phyloP scores from a whole-genome alignment of 2,113 vertebrate species.

The Phyllostomus hastatus region DNA sequence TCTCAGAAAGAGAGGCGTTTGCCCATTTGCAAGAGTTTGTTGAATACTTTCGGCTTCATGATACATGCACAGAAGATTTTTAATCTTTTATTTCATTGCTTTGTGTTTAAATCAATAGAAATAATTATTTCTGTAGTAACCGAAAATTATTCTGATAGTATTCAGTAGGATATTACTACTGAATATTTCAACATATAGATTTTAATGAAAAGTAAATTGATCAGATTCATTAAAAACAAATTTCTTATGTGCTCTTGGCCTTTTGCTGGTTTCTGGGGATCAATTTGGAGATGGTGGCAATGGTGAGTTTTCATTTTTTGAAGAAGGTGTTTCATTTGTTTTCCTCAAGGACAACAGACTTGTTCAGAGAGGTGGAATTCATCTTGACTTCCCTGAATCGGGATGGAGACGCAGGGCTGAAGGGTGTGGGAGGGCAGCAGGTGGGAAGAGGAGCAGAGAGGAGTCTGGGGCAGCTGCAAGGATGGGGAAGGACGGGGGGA shows the following conservation, averaged over 20 bases:
- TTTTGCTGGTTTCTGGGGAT: background rate
- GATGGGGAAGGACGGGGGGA: no score
- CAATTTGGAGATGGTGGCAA: background rate
- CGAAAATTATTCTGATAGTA: background rate
- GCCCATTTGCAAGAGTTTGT: background rate
- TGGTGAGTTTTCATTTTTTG: background rate
- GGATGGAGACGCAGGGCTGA: background rate
- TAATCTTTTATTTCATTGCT: background rate
- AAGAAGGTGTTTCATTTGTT: rapidly evolving
- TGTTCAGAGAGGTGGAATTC: rapidly evolving
- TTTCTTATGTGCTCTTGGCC: background rate
- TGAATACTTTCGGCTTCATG: background rate
- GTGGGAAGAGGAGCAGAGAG: background rate
- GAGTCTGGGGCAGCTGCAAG: no score
- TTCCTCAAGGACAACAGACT: background rate
- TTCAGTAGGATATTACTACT: background rate
- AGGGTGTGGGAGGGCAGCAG: background rate
- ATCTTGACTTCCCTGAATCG: background rate
- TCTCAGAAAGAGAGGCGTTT: background rate
- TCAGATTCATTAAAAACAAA: rapidly evolving
- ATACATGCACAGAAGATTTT: background rate
- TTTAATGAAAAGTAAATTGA: background rate
- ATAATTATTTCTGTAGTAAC: background rate
- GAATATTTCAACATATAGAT: background rate
- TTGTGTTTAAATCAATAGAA: background rate